Conservation (phyloP, 1,140 invertebrate genomes). For the Rhizoglyphus robini region DNA sequence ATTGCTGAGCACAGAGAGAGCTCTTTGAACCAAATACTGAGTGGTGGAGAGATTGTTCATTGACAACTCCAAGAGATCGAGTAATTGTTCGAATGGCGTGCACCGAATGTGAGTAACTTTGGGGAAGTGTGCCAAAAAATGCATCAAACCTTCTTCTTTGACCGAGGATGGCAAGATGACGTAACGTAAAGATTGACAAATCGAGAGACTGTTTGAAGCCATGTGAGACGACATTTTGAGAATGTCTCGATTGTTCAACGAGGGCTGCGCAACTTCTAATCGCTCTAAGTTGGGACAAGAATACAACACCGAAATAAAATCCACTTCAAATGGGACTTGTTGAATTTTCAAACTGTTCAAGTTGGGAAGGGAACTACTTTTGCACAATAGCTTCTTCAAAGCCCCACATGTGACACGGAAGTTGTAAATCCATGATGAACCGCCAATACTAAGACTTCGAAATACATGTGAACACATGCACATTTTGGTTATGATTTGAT, state of each 20-base stretch:
- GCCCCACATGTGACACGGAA: slow-evolving; percentile 10
- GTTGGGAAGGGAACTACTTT: slow-evolving; percentile 17
- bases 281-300: slow-evolving; percentile 21
- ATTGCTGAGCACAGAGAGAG: not conserved
- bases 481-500: slow-evolving; percentile 19
- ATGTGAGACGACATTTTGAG: slow-evolving; percentile 14
- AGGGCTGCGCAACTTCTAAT: slow-evolving; percentile 26
- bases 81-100: slow-evolving; percentile 23
- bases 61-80: slow-evolving; percentile 24
- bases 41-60: not conserved
- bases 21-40: not conserved
- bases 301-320: slow-evolving; percentile 22
- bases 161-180: slow-evolving; percentile 26
- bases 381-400: slow-evolving; percentile 22
- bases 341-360: slow-evolving; percentile 24
- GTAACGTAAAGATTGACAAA: slow-evolving; percentile 14
- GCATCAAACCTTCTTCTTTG: slow-evolving; percentile 22
- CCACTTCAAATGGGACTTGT: slow-evolving; percentile 17
- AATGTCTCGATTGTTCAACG: slow-evolving; percentile 23
- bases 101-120: slow-evolving; percentile 24
- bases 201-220: not conserved
- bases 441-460: slow-evolving; percentile 22
- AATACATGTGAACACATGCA: slow-evolving; percentile 14
- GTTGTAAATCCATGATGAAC: slow-evolving; percentile 21
- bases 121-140: slow-evolving; percentile 22